Percentiles rank a stretch among this genome's conserved stretches.
phyloP scores from a whole-genome alignment of 2,113 vertebrate species.

The Ursus arctos region DNA sequence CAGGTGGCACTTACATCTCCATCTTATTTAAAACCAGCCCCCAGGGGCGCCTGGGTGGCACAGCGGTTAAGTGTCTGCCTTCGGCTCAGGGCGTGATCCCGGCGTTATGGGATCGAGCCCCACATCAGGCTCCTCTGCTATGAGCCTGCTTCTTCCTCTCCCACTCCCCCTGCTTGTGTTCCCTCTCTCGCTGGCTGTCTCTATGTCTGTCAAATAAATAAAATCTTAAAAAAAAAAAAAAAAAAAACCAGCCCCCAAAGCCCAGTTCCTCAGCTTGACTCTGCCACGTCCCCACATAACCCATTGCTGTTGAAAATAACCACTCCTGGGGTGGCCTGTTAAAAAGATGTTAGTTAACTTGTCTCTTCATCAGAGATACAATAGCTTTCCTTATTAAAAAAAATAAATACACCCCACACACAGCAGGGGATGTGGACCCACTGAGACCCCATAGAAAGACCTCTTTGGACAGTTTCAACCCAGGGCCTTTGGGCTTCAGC shows the following conservation, averaged over 20 bases:
- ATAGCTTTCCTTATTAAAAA: constrained; percentile 76
- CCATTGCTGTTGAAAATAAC: neutral
- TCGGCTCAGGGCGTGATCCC: too few relatives aligned
- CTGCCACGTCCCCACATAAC: neutral
- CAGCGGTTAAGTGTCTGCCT: too few relatives aligned
- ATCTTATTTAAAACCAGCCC: neutral
- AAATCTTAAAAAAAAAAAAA: too few relatives aligned
- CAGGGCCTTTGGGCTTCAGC: constrained; percentile 33
- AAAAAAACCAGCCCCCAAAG: neutral
- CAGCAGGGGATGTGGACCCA: constrained; percentile 52
- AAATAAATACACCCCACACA: neutral
- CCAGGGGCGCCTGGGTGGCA: too few relatives aligned
- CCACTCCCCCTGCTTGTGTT: too few relatives aligned
- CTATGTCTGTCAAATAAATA: too few relatives aligned
- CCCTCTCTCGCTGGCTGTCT: too few relatives aligned
- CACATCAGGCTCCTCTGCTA: too few relatives aligned
- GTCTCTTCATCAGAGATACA: constrained; percentile 74
- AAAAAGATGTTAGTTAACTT: constrained; percentile 38
- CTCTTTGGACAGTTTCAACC: constrained; percentile 77
- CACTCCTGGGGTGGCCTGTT: neutral
- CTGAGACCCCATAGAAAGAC: constrained; percentile 69
- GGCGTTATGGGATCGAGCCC: too few relatives aligned
- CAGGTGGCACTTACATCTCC: neutral
- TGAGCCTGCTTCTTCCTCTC: too few relatives aligned
- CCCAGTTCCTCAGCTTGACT: neutral